Percentiles rank a stretch among this genome's conserved stretches.
Evolutionary conservation across 1,140 invertebrate genomes (phyloP).

Genomic region (Hetaerina americana): DNA sequence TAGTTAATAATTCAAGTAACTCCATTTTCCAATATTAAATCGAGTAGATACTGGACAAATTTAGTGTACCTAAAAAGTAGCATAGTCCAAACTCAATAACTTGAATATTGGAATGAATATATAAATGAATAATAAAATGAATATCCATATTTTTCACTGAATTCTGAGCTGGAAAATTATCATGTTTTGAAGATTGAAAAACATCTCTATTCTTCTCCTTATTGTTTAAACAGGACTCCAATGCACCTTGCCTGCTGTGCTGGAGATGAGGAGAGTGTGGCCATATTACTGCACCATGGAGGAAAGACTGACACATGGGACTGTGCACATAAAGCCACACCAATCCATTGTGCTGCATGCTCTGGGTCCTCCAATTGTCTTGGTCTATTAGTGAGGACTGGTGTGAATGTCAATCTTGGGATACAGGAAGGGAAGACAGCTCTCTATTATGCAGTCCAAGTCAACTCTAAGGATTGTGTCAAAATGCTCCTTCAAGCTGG

Average conservation of each 20-base stretch:
- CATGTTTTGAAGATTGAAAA: too few relatives aligned
- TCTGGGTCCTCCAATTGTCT: constrained; percentile 41
- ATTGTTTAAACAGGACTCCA: constrained; percentile 40
- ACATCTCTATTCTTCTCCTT: too few relatives aligned
- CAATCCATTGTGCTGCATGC: constrained; percentile 62
- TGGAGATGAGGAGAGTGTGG: constrained; percentile 46
- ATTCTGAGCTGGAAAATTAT: too few relatives aligned
- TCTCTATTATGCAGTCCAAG: constrained; percentile 61
- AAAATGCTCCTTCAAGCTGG: constrained; percentile 49
- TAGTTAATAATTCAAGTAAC: too few relatives aligned
- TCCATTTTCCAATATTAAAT: too few relatives aligned
- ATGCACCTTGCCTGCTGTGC: constrained; percentile 62
- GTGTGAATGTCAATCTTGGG: constrained; percentile 59
- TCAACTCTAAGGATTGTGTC: constrained; percentile 51
- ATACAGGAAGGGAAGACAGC: constrained; percentile 35
- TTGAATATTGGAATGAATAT: too few relatives aligned
- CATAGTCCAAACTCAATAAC: too few relatives aligned
- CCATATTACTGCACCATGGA: constrained; percentile 46
- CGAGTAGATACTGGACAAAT: too few relatives aligned
- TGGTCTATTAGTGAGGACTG: constrained; percentile 43
- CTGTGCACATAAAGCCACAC: constrained; percentile 45
- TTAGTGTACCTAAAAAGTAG: too few relatives aligned
- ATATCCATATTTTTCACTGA: too few relatives aligned
- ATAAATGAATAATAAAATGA: too few relatives aligned
- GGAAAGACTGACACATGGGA: constrained; percentile 56